These are phyloP conservation scores for Acleris emargana DNA, from an alignment of 2,888 invertebrate genomes.

Conservation along the genomic window DNA sequence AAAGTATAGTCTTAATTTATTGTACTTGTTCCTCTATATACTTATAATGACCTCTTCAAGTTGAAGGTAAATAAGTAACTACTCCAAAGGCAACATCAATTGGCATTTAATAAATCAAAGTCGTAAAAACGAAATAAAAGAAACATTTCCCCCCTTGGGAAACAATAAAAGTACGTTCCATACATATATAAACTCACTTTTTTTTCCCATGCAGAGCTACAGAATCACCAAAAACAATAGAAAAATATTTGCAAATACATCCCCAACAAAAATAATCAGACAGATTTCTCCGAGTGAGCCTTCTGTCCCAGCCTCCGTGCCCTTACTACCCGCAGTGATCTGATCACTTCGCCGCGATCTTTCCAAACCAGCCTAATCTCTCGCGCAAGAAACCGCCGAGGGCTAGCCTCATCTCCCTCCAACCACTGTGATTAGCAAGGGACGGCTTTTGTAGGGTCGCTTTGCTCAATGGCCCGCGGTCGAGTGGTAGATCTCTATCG, in stretches of 20 bases:
- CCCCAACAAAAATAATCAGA: background rate
- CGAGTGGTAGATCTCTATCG: conserved; percentile 18
- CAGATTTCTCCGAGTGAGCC: background rate
- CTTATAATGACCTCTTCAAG: too few species aligned
- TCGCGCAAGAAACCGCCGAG: conserved; percentile 8
- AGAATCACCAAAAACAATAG: background rate
- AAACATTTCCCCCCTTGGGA: too few species aligned
- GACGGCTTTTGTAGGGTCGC: conserved; percentile 3
- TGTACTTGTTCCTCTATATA: too few species aligned
- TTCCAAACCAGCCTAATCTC: conserved; percentile 21
- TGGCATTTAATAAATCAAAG: too few species aligned
- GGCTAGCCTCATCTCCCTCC: background rate
- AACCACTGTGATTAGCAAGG: background rate
- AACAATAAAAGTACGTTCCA: too few species aligned
- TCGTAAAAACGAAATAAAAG: too few species aligned
- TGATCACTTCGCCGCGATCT: conserved; percentile 20
- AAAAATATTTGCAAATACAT: background rate
- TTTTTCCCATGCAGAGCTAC: too few species aligned
- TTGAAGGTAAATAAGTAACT: too few species aligned
- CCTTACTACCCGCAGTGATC: conserved; percentile 10
- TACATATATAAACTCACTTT: too few species aligned
- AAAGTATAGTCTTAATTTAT: too few species aligned
- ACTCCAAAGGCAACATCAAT: too few species aligned
- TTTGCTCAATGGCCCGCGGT: conserved; percentile 22
- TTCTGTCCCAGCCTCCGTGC: conserved; percentile 5